phyloP scores from a whole-genome alignment of 2,888 invertebrate species.

The Argyra leucocephala region DNA sequence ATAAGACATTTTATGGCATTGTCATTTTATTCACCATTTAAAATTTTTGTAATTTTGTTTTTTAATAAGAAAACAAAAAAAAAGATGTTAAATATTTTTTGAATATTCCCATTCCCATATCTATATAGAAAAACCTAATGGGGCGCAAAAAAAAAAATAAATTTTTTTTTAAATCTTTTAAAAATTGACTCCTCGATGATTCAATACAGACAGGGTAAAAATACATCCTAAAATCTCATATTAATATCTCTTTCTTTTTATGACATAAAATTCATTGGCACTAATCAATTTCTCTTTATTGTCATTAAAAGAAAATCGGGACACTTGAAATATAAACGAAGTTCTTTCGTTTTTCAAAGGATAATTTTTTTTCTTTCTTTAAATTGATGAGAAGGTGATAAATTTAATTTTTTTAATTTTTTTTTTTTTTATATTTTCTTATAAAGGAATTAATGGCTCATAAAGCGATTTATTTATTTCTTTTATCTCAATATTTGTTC shows the following conservation, averaged over 20 bases:
- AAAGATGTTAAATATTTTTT: too few relatives aligned
- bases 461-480: background rate
- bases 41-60: too few relatives aligned
- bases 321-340: background rate
- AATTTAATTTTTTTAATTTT: background rate
- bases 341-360: background rate
- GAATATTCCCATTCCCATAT: too few relatives aligned
- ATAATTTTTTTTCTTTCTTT: background rate
- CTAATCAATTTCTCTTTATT: background rate
- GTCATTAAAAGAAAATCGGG: background rate
- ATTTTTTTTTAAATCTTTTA: too few relatives aligned
- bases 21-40: too few relatives aligned
- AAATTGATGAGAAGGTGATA: background rate
- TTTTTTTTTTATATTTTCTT: background rate
- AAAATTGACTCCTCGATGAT: too few relatives aligned
- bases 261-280: background rate
- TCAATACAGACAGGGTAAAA: too few relatives aligned
- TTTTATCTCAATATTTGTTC: background rate
- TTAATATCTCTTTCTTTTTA: background rate
- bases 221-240: too few relatives aligned
- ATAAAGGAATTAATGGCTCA: slow-evolving; percentile 1
- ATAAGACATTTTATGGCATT: too few relatives aligned
- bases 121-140: too few relatives aligned
- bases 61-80: too few relatives aligned
- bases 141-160: too few relatives aligned